Percentiles rank a stretch among this genome's conserved stretches.
phyloP scores from a whole-genome alignment of 2,797 vertebrate genomes.

The Eutrigla gurnardus region DNA sequence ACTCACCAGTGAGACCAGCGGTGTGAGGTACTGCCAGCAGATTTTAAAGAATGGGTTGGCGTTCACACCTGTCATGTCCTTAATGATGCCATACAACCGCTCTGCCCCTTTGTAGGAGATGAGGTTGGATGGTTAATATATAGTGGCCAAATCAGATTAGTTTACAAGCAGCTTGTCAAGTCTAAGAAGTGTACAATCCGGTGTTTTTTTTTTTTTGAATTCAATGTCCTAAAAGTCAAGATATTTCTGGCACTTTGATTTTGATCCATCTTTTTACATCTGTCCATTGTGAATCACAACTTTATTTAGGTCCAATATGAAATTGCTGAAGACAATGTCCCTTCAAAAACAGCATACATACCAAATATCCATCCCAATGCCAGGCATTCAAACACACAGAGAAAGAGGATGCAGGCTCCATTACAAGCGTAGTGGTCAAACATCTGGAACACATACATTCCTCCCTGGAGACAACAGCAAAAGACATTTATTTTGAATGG shows the following conservation, averaged over 20 bases:
- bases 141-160: not conserved
- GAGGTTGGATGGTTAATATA: not conserved
- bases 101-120: constrained; percentile 82
- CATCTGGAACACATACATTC: constrained; percentile 95
- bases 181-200: not conserved
- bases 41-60: constrained; percentile 88
- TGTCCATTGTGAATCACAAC: not conserved
- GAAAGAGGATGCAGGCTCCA: constrained; percentile 89
- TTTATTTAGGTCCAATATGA: not conserved
- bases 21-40: constrained; percentile 91
- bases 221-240: not conserved
- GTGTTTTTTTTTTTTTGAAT: not conserved
- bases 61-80: constrained; percentile 89
- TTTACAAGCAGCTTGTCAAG: not conserved
- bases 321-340: not conserved
- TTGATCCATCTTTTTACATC: not conserved
- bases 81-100: constrained; percentile 82
- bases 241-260: constrained; percentile 1
- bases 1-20: constrained; percentile 87
- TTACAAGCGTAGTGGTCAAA: constrained; percentile 95
- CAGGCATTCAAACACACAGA: constrained; percentile 88
- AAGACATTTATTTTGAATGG: not conserved
- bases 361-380: constrained; percentile 92
- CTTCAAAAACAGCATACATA: constrained; percentile 66
- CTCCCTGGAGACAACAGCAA: constrained; percentile 84